These are phyloP conservation scores for Alfaro cultratus DNA, from an alignment of 2,797 vertebrate species.

Conservation along the genomic window DNA sequence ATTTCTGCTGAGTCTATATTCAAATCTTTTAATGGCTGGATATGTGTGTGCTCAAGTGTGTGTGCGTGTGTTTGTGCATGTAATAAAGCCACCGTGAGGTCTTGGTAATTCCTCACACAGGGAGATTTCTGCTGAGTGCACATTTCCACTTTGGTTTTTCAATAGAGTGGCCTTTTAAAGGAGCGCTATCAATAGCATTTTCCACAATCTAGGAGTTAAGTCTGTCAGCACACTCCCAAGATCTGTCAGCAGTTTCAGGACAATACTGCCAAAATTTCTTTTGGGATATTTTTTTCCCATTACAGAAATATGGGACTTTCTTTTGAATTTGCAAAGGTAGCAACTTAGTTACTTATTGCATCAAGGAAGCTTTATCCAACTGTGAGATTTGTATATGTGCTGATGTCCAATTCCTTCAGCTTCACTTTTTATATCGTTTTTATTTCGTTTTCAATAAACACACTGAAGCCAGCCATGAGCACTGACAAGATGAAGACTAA, in stretches of 20 bases:
- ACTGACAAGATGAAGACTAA: constrained; percentile 36
- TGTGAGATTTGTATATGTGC: constrained; percentile 24
- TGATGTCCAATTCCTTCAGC: constrained; percentile 43
- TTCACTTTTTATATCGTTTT: constrained; percentile 44
- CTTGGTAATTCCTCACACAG: constrained; percentile 53
- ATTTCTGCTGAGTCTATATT: constrained; percentile 16
- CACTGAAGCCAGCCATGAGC: constrained; percentile 1
- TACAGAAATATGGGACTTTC: constrained; percentile 44
- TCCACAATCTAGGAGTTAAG: constrained; percentile 55
- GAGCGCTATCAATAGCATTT: constrained; percentile 75
- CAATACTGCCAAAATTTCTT: constrained; percentile 62
- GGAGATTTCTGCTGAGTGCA: constrained; percentile 76
- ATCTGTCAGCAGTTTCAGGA: constrained; percentile 72
- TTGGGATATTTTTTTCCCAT: constrained; percentile 40
- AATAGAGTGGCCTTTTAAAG: constrained; percentile 65
- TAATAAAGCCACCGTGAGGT: constrained; percentile 45
- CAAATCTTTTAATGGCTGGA: constrained; percentile 2
- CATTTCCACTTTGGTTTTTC: constrained; percentile 69
- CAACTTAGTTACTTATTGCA: constrained; percentile 46
- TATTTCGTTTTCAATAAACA: constrained; percentile 64
- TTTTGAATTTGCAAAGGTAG: constrained; percentile 40
- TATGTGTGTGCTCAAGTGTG: constrained; percentile 3
- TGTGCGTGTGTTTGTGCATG: constrained; percentile 15
- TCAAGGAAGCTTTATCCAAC: constrained; percentile 40
- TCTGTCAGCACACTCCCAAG: constrained; percentile 68